Conservation (phyloP, 2,797 vertebrate species). For the Onychomys leucogaster region DNA sequence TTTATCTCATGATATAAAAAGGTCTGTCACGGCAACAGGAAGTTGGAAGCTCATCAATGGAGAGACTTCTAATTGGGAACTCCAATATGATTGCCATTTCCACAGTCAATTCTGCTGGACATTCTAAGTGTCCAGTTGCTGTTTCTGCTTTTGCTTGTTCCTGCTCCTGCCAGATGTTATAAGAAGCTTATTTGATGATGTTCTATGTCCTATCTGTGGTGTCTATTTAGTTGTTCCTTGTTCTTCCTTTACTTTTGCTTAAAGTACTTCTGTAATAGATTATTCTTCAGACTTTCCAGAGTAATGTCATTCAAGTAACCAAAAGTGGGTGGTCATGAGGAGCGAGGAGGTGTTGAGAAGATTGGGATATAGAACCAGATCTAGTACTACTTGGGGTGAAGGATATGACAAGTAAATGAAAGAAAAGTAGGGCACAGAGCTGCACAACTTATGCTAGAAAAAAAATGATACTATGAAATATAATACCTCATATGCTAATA, state of each 20-base stretch:
- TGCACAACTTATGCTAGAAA: background rate
- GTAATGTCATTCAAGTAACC: background rate
- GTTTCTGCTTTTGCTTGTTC: background rate
- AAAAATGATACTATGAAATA: background rate
- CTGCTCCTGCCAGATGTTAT: background rate
- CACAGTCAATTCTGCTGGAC: too few relatives aligned
- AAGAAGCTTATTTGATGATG: background rate
- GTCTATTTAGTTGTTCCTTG: background rate
- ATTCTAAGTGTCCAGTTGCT: background rate
- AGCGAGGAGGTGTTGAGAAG: background rate
- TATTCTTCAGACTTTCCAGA: background rate
- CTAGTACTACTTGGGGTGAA: accelerated
- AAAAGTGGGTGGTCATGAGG: background rate
- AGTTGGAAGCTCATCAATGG: background rate
- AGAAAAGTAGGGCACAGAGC: too few relatives aligned
- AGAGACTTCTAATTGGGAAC: background rate
- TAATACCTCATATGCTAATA: background rate
- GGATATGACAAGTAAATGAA: too few relatives aligned
- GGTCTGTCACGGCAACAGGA: background rate
- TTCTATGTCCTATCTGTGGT: too few relatives aligned
- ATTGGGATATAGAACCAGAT: accelerated
- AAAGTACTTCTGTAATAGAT: background rate
- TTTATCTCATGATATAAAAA: background rate
- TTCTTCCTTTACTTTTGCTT: background rate
- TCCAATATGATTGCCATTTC: background rate